phyloP scores from a whole-genome alignment of 2,797 vertebrate species.

The Buceros bicornis region DNA sequence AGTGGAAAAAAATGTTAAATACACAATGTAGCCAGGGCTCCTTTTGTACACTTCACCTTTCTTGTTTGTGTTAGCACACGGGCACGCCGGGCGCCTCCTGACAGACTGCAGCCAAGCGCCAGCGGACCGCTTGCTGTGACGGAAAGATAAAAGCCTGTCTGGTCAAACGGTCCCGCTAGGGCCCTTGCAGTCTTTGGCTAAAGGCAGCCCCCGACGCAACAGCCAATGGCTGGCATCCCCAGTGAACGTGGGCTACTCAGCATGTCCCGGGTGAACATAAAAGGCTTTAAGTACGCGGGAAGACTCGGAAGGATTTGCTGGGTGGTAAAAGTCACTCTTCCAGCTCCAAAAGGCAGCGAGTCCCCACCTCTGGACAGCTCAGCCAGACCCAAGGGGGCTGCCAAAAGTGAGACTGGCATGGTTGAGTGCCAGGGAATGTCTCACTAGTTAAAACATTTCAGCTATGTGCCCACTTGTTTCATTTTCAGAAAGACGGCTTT shows the following conservation, averaged over 20 bases:
- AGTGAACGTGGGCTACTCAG: not conserved
- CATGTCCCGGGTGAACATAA: not conserved
- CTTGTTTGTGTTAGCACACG: not conserved
- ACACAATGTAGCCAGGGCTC: not conserved
- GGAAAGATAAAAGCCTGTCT: conserved; percentile 7
- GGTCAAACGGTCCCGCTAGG: not conserved
- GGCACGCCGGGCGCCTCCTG: conserved; percentile 18
- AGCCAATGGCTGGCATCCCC: rapidly evolving
- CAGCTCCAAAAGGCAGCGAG: not conserved
- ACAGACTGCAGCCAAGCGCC: not conserved
- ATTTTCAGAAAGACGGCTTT: not conserved
- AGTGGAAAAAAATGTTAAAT: conserved; percentile 73
- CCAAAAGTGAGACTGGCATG: not conserved
- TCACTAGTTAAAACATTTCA: not conserved
- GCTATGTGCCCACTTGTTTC: not conserved
- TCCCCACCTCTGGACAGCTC: not conserved
- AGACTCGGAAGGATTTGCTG: not conserved
- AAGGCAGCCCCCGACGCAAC: not conserved
- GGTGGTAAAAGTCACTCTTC: not conserved
- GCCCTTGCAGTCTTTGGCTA: not conserved
- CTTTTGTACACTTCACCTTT: not conserved
- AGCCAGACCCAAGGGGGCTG: not conserved
- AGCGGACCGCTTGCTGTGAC: not conserved
- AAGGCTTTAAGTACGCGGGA: not conserved
- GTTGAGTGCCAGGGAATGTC: not conserved